Evolutionary conservation across 2,113 vertebrate genomes (phyloP), one percentile per base, ranked within the genome.

Genomic region (Sander vitreus): DNA sequence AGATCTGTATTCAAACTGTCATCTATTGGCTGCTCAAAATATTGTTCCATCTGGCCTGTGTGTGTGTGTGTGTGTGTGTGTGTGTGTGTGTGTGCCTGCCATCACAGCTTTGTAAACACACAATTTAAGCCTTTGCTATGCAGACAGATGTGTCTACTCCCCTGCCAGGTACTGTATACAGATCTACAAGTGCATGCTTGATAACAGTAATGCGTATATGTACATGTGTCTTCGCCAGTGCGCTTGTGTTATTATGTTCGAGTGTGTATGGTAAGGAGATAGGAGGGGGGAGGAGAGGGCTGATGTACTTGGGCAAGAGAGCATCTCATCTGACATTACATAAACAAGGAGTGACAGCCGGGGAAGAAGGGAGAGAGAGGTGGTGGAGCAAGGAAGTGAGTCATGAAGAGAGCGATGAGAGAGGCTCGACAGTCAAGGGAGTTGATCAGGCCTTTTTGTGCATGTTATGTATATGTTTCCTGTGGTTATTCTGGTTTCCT

Each of bases 281-380:
- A 58, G 36, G 43, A 45, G 68, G 62, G 27, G 53, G 77, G 36
- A 27, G 78, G 73, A 64, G 76, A 76, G 36, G 50, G n/a, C 74
- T 50, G 80, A 77, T 78, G 72, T 51, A 67, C 69, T 86, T 15
- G 23, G 77, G 78, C 85, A 70, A 73, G 62, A 87, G 68, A 84
- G 84, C 78, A 73, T 81, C 72, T 76, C 23, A 16, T 77, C 76
- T 71, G 78, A 81, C 59, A 68, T 91, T 77, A 85, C 84, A 72
- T 77, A 76, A 92, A 92, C 55, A 78, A 85, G 83, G 63, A 84
- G 72, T 82, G 90, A 92, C 89, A 91, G 85, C 76, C 25, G 2
- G 70, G 59, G 21, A 68, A 15, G 83, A 51, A 48, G 57, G 57
- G 71, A 83, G 81, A 73, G 69, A 68, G 71, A 78, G 80, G 75